Conservation (phyloP, 2,797 vertebrate species). For the Schizopygopsis pylzovi region DNA sequence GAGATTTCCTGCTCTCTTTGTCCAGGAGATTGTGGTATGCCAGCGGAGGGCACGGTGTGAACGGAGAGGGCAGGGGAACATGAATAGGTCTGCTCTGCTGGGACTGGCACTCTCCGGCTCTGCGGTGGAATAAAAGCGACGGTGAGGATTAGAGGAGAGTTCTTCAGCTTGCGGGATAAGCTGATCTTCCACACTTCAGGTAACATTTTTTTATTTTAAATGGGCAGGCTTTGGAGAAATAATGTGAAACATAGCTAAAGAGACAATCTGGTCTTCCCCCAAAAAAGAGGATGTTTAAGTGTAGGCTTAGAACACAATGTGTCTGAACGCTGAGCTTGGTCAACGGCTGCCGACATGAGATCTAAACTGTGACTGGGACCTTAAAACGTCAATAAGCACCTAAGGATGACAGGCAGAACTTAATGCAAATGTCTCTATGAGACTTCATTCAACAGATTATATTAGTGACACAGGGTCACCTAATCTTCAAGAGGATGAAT, state of each 20-base stretch:
- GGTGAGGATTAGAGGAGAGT: slow-evolving; percentile 62
- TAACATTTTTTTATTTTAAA: slow-evolving; percentile 55
- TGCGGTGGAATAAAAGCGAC: slow-evolving; percentile 38
- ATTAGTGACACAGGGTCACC: slow-evolving; percentile 41
- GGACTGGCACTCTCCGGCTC: slow-evolving; percentile 53
- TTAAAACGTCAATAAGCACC: slow-evolving; percentile 23
- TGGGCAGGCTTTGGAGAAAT: slow-evolving; percentile 45
- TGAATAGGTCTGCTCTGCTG: slow-evolving; percentile 58
- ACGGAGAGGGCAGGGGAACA: slow-evolving; percentile 48
- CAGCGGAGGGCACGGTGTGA: slow-evolving; percentile 39
- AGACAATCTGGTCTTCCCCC: slow-evolving; percentile 38
- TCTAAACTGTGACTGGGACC: slow-evolving; percentile 29
- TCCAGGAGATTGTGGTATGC: slow-evolving; percentile 56
- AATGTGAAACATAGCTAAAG: slow-evolving; percentile 48
- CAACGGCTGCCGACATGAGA: slow-evolving; percentile 41
- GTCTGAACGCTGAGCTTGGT: slow-evolving; percentile 14
- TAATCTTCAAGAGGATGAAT: slow-evolving; percentile 54
- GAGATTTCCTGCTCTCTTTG: slow-evolving; percentile 53
- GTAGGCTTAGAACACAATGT: slow-evolving; percentile 40
- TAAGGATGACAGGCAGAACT: slow-evolving; percentile 33
- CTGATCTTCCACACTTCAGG: slow-evolving; percentile 60
- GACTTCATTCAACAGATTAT: slow-evolving; percentile 51
- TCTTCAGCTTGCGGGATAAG: slow-evolving; percentile 60
- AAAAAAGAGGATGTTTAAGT: slow-evolving; percentile 48
- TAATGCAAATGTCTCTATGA: slow-evolving; percentile 40